Base-by-base conservation (phyloP, 2,797 vertebrate species). In the Micropoecilia bifurca region DNA sequence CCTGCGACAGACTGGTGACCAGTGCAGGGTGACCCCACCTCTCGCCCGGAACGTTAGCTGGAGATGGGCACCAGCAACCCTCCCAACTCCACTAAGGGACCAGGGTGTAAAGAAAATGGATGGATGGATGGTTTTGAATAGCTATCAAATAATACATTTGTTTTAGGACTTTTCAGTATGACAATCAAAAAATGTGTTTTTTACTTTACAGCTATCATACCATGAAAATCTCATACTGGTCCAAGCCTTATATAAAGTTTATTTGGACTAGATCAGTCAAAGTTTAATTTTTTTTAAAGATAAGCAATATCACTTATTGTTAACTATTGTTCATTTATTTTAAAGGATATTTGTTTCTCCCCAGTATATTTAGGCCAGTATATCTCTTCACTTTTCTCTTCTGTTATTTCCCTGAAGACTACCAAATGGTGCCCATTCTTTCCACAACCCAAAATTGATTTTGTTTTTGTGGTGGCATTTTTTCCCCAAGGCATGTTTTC, bases 401-500 rank as follows among this genome's bases (percentile, higher is more conserved):
- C 36, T 71, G 25, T 73, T 63, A 39, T 68, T 20, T 1, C 74
- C 30, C 48, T 39, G 46, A 57, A 74, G 46, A 71, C 48, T 36
- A 59, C 18, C 33, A 74, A 45, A 47, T 74, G 18, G 53, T 68
- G 9, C 80, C 55, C 13, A 39, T 82, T 71, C 45, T 45, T 0
- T 75, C 25, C 74, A 57, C 61, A 57, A 47, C 28, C 3, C 39
- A 41, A 74, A 53, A 28, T 6, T 41, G 1, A 55, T 73, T 69
- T 43, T 47, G 7, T 16, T 43, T 61, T 33, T 8, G 25, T 48
- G n/a, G 28, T 66, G 33, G 30, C 6, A 73, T 61, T 59, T 78
- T 78, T 63, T n/a, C 76, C 71, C 28, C 76, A 25, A 46, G 50
- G 48, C 39, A 30, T 43, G 71, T 48, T 73, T 78, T 63, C 22